A percentile compares a stretch with the other conserved stretches of the same genome.
Conservation (phyloP, 2,113 vertebrate species). For the Petromus typicus region DNA sequence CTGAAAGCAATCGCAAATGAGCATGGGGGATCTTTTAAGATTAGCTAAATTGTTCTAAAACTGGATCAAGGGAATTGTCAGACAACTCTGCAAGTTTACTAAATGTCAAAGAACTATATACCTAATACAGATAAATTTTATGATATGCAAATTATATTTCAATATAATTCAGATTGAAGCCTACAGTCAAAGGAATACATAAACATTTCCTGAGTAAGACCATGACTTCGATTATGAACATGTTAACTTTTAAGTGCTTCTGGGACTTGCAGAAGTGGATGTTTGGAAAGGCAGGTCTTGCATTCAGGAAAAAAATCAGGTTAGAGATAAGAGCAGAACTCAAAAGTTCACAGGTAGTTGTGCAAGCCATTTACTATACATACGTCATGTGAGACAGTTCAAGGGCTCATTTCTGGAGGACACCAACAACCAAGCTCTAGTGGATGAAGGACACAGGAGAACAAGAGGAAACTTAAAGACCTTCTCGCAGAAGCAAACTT, state of each 20-base stretch:
- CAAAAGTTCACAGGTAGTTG: neutral
- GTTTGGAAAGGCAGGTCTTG: neutral
- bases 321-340: neutral
- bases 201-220: neutral
- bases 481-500: neutral
- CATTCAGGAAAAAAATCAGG: neutral
- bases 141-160: neutral
- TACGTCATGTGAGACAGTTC: neutral
- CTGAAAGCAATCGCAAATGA: neutral
- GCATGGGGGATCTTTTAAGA: neutral
- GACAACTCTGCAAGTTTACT: neutral
- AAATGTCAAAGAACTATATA: neutral
- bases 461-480: neutral
- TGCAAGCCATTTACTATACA: neutral
- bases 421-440: neutral
- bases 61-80: neutral
- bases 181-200: neutral
- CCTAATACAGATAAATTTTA: neutral
- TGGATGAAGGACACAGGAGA: neutral
- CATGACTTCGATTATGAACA: neutral
- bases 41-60: neutral
- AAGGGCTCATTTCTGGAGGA: neutral
- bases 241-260: neutral
- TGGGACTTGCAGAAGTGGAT: neutral
- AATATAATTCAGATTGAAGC: neutral